Evolutionary conservation across 2,113 vertebrate species (phyloP).

Genomic region (Anguilla rostrata): DNA sequence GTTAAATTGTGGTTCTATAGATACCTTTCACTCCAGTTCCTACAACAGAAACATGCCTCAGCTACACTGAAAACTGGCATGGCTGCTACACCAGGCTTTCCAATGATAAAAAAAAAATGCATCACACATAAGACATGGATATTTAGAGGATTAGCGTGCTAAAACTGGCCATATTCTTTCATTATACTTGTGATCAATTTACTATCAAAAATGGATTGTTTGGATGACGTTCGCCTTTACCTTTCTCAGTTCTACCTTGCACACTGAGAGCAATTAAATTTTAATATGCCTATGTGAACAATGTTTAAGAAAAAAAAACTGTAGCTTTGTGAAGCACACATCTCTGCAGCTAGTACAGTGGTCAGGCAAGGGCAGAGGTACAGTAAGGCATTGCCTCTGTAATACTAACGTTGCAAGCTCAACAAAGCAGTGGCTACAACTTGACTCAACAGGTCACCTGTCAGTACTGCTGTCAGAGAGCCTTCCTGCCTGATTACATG

Average conservation of each 20-base stretch:
- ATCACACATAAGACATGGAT: no score
- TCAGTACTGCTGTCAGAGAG: not conserved
- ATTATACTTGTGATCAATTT: no score
- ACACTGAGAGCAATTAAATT: not conserved
- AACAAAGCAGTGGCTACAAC: not conserved
- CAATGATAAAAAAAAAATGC: no score
- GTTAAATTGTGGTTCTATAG: no score
- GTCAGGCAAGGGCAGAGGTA: not conserved
- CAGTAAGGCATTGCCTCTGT: not conserved
- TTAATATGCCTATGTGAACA: not conserved
- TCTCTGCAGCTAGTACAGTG: not conserved
- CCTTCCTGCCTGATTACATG: not conserved
- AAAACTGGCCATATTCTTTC: no score
- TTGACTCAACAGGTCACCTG: not conserved
- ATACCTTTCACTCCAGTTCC: no score
- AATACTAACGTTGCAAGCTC: not conserved
- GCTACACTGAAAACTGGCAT: no score
- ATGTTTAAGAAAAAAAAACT: not conserved
- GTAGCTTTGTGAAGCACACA: not conserved
- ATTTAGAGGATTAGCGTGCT: no score
- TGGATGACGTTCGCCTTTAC: not conserved
- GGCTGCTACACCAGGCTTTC: no score
- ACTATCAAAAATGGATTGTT: no score
- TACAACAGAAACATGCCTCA: no score
- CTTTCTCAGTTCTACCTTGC: not conserved